Percentiles rank a stretch among this genome's conserved stretches.
Conservation (phyloP, 2,113 vertebrate species). For the Hymenochirus boettgeri region DNA sequence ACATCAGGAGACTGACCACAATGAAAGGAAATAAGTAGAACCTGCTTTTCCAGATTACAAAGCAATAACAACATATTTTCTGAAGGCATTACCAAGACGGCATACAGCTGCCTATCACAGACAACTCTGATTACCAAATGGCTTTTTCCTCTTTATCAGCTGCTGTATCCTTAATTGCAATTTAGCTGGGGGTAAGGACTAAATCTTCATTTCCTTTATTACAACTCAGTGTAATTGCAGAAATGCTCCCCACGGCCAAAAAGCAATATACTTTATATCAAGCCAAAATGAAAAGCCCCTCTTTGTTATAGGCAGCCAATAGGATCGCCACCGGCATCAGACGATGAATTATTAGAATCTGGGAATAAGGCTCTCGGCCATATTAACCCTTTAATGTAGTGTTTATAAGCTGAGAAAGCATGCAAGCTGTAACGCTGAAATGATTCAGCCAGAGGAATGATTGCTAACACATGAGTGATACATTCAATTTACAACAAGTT, state of each 20-base stretch:
- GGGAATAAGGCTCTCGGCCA: neutral
- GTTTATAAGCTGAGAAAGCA: too few relatives aligned
- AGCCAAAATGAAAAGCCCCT: slow-evolving; percentile 39
- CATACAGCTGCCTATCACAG: neutral
- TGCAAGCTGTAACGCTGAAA: too few relatives aligned
- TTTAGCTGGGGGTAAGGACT: slow-evolving; percentile 34
- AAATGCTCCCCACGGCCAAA: slow-evolving; percentile 42
- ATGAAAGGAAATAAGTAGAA: neutral
- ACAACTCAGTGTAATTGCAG: slow-evolving; percentile 37
- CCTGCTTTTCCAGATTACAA: neutral
- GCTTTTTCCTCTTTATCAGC: neutral
- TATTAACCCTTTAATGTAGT: slow-evolving; percentile 5
- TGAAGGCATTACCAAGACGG: neutral
- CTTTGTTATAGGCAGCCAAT: slow-evolving; percentile 38
- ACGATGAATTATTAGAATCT: slow-evolving; percentile 12
- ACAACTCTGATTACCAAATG: neutral
- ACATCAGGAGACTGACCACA: neutral
- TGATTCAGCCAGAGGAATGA: too few relatives aligned
- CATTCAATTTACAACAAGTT: too few relatives aligned
- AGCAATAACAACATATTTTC: neutral
- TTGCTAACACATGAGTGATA: too few relatives aligned
- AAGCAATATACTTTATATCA: slow-evolving; percentile 43
- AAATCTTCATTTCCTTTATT: slow-evolving; percentile 44
- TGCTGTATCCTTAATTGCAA: slow-evolving; percentile 36
- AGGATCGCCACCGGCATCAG: slow-evolving; percentile 27